Conservation (phyloP, 30 jellyfish, hydroid and myxozoan genomes). For the Hydra vulgaris region DNA sequence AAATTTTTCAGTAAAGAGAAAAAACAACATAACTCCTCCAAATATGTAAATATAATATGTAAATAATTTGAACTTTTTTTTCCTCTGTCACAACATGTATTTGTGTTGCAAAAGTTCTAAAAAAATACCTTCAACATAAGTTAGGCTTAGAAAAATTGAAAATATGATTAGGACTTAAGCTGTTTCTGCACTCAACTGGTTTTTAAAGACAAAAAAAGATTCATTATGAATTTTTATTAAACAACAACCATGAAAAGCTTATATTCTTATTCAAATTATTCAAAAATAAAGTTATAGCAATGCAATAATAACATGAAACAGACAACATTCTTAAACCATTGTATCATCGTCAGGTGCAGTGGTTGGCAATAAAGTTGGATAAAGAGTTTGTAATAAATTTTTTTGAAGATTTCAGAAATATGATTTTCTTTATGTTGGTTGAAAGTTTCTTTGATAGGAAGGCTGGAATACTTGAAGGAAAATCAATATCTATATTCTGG, state of each 20-base stretch:
- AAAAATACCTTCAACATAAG: background rate
- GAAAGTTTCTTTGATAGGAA: background rate
- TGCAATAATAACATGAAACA: background rate
- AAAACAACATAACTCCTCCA: background rate
- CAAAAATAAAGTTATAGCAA: background rate
- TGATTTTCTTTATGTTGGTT: background rate
- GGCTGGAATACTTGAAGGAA: background rate
- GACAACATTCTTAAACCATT: background rate
- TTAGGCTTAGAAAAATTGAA: background rate
- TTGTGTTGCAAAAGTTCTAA: background rate
- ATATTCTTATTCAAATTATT: background rate
- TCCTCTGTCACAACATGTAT: background rate
- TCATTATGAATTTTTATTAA: background rate
- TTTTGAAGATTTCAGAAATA: background rate
- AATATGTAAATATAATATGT: background rate
- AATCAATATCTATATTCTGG: background rate
- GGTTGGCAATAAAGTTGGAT: background rate
- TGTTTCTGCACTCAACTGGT: background rate
- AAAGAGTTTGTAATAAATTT: background rate
- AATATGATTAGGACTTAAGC: background rate
- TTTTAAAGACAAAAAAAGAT: background rate
- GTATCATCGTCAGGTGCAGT: background rate
- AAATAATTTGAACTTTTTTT: background rate
- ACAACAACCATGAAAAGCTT: background rate
- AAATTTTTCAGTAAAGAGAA: background rate